phyloP scores from a whole-genome alignment of 2,888 invertebrate species.

The Notocelia uddmanniana region DNA sequence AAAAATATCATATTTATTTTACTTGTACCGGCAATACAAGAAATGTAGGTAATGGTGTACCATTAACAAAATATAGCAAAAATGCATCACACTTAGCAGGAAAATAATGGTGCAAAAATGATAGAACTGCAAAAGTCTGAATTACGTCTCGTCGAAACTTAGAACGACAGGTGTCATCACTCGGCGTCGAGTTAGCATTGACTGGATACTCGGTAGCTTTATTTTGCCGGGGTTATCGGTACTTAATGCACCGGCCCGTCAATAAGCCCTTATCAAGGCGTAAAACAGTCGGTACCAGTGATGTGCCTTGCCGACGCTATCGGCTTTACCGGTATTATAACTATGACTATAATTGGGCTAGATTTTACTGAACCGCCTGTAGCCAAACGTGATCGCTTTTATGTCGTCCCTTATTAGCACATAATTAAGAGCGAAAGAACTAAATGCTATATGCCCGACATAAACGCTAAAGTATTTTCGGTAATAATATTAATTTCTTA shows the following conservation, averaged over 20 bases:
- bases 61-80: too few relatives aligned
- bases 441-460: too few relatives aligned
- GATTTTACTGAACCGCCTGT: background rate
- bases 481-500: too few relatives aligned
- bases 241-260: constrained; percentile 22
- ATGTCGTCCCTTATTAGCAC: too few relatives aligned
- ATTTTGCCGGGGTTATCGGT: constrained; percentile 30
- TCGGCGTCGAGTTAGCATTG: background rate
- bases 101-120: background rate
- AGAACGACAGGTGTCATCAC: background rate
- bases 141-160: background rate
- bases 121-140: too few relatives aligned
- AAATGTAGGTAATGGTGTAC: too few relatives aligned
- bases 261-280: constrained; percentile 35
- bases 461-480: too few relatives aligned
- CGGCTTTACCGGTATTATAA: background rate
- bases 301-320: background rate
- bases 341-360: background rate
- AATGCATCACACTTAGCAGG: background rate
- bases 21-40: too few relatives aligned
- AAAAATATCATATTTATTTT: too few relatives aligned
- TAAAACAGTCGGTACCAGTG: constrained; percentile 33
- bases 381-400: too few relatives aligned
- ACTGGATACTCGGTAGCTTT: constrained; percentile 3
- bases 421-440: too few relatives aligned